phyloP scores from a whole-genome alignment of 2,113 vertebrate genomes.

The Lepidothrix coronata region DNA sequence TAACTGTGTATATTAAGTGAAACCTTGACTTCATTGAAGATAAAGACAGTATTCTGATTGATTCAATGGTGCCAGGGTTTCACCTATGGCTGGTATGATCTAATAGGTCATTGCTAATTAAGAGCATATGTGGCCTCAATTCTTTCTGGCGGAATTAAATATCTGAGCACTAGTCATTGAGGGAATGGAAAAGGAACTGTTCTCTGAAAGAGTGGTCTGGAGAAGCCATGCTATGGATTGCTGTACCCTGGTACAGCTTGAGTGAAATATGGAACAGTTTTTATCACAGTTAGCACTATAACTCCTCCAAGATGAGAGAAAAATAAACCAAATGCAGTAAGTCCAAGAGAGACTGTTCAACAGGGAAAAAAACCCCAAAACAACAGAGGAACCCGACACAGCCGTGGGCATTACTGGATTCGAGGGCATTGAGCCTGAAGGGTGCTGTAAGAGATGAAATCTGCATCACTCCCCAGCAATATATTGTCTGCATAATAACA shows the following conservation, averaged over 20 bases:
- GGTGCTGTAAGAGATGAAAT: neutral
- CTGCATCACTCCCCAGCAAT: neutral
- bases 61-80: conserved; percentile 20
- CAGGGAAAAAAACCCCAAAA: fast-evolving
- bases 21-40: conserved; percentile 23
- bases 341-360: neutral
- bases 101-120: conserved; percentile 43
- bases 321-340: neutral
- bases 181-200: neutral
- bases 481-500: neutral
- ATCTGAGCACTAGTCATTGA: neutral
- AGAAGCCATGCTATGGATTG: fast-evolving
- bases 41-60: conserved; percentile 32
- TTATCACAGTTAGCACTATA: neutral
- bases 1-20: conserved; percentile 29
- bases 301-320: neutral
- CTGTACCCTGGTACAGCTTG: neutral
- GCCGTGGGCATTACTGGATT: neutral
- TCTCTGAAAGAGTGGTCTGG: neutral
- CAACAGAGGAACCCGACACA: neutral
- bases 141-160: conserved; percentile 12
- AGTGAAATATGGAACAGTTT: neutral
- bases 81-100: conserved; percentile 31
- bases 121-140: neutral
- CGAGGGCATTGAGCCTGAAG: neutral